Base-by-base conservation (phyloP, 2,797 vertebrate species). In the Aplochiton taeniatus region DNA sequence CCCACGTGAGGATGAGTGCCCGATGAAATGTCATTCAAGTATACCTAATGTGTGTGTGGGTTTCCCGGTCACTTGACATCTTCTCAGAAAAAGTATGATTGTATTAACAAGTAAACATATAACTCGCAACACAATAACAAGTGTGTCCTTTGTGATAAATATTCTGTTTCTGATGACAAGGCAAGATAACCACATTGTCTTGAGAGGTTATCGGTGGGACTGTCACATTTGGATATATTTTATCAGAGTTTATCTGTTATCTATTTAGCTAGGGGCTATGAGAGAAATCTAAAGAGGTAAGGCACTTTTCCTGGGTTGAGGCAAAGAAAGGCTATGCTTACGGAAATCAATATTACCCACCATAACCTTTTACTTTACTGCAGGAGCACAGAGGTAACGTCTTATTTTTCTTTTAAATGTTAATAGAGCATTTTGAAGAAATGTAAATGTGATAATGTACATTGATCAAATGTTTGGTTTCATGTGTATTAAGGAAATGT, bases 161-260 rank as follows among this genome's bases (percentile, higher is more conserved):
- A 93, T 92, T 90, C 89, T 91, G 84, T 82, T 80, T 80, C 76
- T 78, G 91, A 93, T 92, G 89, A 90, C 88, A 91, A 90, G 78
- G 86, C 80, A 57, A 83, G 91, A 93, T 93, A 92, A 90, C 75
- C 86, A 75, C 77, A n/a, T 74, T 88, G 89, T 88, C 89, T 90
- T 86, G 84, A 82, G 87, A 91, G 92, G 92, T 93, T 93, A 93
- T 93, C 92, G 45, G 87, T 62, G 68, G 83, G 80, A 73, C 83
- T 89, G 88, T 85, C 90, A 91, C 88, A 91, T 92, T 93, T 90
- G 87, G 90, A 90, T 92, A 92, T 91, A 89, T 91, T 93, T 91
- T 93, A 92, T 92, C 90, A 86, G 83, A 82, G 83, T 90, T 89
- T 88, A 93, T 92, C 92, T 91, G 87, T 90, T 90, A 93, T 93